Evolutionary conservation across 2,113 vertebrate genomes (phyloP).

Genomic region (Mastomys coucha): DNA sequence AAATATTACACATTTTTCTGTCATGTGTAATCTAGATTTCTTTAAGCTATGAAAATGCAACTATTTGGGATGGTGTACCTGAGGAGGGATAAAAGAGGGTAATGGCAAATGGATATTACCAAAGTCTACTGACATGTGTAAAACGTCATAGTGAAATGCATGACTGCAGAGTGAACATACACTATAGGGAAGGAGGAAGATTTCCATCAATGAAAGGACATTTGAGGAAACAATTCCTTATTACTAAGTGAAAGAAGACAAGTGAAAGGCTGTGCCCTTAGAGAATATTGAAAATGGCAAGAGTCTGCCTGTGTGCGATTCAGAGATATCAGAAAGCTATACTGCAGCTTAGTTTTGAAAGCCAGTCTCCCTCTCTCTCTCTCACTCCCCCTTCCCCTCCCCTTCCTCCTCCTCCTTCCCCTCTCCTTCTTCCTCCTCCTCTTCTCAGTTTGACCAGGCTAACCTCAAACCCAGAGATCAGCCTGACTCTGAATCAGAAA

Average conservation of each 20-base stretch:
- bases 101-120: no score
- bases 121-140: neutral
- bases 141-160: neutral
- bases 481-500: neutral
- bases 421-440: neutral
- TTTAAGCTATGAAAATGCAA: neutral
- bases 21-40: neutral
- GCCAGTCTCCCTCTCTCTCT: no score
- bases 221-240: neutral
- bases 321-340: neutral
- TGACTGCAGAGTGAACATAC: neutral
- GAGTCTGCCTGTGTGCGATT: neutral
- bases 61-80: neutral
- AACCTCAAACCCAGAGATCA: neutral
- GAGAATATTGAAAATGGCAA: neutral
- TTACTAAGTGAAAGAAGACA: neutral
- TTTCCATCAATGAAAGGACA: neutral
- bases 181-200: neutral
- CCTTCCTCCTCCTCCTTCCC: rapidly evolving
- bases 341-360: neutral
- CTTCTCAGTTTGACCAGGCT: neutral
- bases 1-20: neutral
- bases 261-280: neutral
- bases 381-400: rapidly evolving
- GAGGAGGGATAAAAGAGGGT: neutral